These are phyloP conservation scores for Eleginops maclovinus DNA, from an alignment of 2,113 vertebrate species.

Conservation along the genomic window DNA sequence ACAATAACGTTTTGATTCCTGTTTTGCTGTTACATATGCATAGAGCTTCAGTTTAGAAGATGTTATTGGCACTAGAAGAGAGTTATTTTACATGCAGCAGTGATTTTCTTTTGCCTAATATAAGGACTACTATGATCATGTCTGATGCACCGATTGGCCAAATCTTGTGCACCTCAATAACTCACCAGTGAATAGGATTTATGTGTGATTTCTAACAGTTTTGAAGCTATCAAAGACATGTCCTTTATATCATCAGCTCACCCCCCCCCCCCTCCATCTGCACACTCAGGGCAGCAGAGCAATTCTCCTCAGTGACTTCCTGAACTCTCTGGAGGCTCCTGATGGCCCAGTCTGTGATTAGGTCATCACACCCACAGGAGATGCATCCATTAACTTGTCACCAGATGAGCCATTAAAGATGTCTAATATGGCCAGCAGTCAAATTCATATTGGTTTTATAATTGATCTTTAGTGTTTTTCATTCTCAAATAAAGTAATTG, in stretches of 20 bases:
- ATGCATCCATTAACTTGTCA: conserved; percentile 46
- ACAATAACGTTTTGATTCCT: too few species aligned
- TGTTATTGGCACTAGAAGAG: neutral
- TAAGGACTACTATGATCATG: neutral
- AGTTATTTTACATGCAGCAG: neutral
- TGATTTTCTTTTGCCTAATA: neutral
- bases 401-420: conserved; percentile 37
- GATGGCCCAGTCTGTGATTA: conserved; percentile 53
- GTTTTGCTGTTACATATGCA: too few species aligned
- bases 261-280: conserved; percentile 12
- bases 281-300: conserved; percentile 4
- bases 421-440: neutral
- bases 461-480: too few species aligned
- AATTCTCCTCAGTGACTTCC: conserved; percentile 31
- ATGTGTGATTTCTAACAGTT: too few species aligned
- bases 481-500: too few species aligned
- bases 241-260: neutral
- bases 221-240: conserved; percentile 24
- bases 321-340: conserved; percentile 57
- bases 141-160: neutral
- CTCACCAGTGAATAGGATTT: neutral
- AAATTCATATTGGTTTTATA: neutral
- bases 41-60: neutral
- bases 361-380: conserved; percentile 19
- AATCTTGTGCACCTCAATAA: neutral